These are phyloP conservation scores for Sebastes matsubarae DNA, from an alignment of 2,797 vertebrate genomes.

Conservation along the genomic window DNA sequence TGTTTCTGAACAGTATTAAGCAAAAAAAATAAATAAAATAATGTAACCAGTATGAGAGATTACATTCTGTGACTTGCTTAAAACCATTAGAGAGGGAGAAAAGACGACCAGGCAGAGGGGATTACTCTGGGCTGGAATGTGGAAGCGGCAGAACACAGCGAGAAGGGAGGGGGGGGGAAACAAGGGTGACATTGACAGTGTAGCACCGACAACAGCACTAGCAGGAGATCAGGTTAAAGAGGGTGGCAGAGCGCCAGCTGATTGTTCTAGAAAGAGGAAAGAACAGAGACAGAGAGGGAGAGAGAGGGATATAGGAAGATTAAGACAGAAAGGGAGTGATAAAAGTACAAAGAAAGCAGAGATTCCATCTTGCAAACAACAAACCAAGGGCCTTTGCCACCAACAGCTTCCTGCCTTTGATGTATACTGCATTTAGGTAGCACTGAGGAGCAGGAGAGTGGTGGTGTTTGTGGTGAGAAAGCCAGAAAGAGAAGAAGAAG, in stretches of 20 bases:
- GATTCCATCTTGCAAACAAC: conserved; percentile 73
- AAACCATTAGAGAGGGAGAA: conserved; percentile 70
- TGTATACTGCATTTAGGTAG: conserved; percentile 74
- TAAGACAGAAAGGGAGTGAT: conserved; percentile 32
- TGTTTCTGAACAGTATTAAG: conserved; percentile 60
- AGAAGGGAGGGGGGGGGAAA: conserved; percentile 10
- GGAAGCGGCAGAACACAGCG: conserved; percentile 55
- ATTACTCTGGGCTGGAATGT: conserved; percentile 74
- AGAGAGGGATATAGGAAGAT: conserved; percentile 49
- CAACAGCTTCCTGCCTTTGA: conserved; percentile 77
- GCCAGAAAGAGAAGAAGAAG: conserved; percentile 61
- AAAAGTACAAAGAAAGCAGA: conserved; percentile 63
- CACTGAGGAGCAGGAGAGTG: conserved; percentile 55
- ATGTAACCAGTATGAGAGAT: conserved; percentile 79
- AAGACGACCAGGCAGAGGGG: conserved; percentile 61
- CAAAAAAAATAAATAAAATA: conserved; percentile 52
- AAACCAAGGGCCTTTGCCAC: conserved; percentile 71
- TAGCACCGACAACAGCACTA: conserved; percentile 55
- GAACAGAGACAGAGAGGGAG: conserved; percentile 29
- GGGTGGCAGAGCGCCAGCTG: conserved; percentile 52
- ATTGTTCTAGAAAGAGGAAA: conserved; percentile 60
- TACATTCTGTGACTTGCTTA: conserved; percentile 78
- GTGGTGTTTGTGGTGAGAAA: conserved; percentile 51
- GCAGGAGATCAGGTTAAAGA: conserved; percentile 66
- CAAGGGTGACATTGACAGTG: conserved; percentile 63